Evolutionary conservation across 1,140 invertebrate species (phyloP).

Genomic region (Delia radicum): DNA sequence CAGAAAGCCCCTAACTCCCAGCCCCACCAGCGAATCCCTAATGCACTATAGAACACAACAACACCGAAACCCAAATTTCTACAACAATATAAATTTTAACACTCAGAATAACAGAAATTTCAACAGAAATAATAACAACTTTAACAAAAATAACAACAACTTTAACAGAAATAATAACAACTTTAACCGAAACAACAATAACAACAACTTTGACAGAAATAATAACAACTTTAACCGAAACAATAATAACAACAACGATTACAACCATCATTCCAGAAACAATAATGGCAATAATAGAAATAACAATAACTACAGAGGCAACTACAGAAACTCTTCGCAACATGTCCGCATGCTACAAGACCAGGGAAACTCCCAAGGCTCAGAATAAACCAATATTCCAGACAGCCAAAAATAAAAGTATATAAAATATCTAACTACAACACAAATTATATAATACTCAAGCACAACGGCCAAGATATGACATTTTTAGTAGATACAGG

Average conservation of each 20-base stretch:
- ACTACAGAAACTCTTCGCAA: neutral
- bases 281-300: neutral
- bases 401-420: neutral
- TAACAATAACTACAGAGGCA: neutral
- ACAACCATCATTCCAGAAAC: neutral
- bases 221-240: neutral
- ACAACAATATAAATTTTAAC: neutral
- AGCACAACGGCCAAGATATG: neutral
- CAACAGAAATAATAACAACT: neutral
- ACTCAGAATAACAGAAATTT: neutral
- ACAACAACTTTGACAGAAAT: neutral
- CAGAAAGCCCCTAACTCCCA: too few species aligned
- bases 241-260: neutral
- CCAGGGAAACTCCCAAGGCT: neutral
- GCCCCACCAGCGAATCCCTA: too few species aligned
- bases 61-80: neutral
- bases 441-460: neutral
- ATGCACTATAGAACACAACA: neutral
- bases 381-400: neutral
- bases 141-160: too few species aligned
- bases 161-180: too few species aligned
- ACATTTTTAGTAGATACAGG: slow-evolving; percentile 4
- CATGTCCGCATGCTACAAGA: neutral
- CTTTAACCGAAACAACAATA: too few species aligned
- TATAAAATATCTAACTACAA: neutral